Conservation (phyloP, 2,113 vertebrate genomes). For the Clarias magur region DNA sequence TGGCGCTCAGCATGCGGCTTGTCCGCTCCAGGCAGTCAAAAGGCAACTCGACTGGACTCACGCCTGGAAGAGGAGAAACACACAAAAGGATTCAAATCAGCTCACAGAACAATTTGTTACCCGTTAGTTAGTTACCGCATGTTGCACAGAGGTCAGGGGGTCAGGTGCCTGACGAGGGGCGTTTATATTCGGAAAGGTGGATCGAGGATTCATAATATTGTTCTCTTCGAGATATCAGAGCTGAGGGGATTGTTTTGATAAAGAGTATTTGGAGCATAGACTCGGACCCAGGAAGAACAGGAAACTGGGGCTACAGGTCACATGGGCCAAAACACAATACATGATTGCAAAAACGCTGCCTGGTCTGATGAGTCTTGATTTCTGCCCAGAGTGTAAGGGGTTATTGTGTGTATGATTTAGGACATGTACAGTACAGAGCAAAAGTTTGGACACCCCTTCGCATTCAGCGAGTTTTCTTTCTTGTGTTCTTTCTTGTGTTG, state of each 20-base stretch:
- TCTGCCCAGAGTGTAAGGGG: not conserved
- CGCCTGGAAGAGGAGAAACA: constrained; percentile 71
- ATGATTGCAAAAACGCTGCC: too few species aligned
- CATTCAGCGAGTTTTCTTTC: too few species aligned
- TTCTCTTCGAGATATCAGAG: not conserved
- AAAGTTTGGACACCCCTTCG: too few species aligned
- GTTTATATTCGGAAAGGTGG: not conserved
- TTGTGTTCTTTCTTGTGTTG: too few species aligned
- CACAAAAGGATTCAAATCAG: not conserved
- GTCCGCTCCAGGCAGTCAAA: constrained; percentile 97
- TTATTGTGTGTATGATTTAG: not conserved
- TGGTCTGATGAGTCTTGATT: too few species aligned
- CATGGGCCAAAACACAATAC: too few species aligned
- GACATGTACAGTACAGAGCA: not conserved
- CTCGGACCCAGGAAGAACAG: not conserved
- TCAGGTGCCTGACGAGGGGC: not conserved
- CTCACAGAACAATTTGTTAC: not conserved
- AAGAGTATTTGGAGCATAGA: not conserved
- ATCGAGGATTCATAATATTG: not conserved
- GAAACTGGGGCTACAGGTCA: too few species aligned
- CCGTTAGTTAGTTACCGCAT: not conserved
- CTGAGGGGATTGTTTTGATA: not conserved
- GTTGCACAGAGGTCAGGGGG: not conserved
- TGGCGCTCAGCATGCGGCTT: constrained; percentile 96
- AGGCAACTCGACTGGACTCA: constrained; percentile 93